Evolutionary conservation across 2,113 vertebrate genomes (phyloP), one percentile per base, ranked within the genome.

Genomic region (Paratilapia polleni): DNA sequence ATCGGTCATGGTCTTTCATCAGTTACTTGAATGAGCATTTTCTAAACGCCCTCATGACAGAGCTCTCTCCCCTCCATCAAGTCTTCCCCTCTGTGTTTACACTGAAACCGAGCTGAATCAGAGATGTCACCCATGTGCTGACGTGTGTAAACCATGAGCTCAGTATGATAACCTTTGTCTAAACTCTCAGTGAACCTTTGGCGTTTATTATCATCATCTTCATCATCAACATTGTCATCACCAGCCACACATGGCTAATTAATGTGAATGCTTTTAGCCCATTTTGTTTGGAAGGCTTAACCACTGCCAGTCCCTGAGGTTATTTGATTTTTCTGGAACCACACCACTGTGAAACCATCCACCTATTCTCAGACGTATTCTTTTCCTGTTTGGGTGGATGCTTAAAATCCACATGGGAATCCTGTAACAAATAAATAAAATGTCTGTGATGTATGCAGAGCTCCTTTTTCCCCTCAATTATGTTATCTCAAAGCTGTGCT

Each of bases 81-180:
- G 49, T 80, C 26, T 85, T 88, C 80, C 68, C 84, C 91, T 57
- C 38, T 0, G 60, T 94, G 94, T 94, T 94, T 94, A 94, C 86
- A 56, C 85, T 88, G 60, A 78, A 88, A 17, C 60, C 10, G 56
- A 26, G 61, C 38, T 87, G 84, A 86, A 87, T 89, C 88, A 88
- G 73, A 85, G 82, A 93, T 92, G 90, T 92, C 90, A 77, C 78
- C 64, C 78, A 1, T 3, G 26, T 59, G 47, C 83, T 83, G 93
- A 90, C 62, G 60, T 31, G 61, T 78, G 81, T 93, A 93, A 94
- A 93, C 91, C 87, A 89, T 92, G 91, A 94, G 87, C 85, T 91
- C 89, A 90, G 88, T 80, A 85, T 82, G 91, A 93, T 93, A 88
- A 93, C 91, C 90, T 90, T 80, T 79, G 83, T 92, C 93, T 93